These are phyloP conservation scores for Hyles vespertilio DNA, from an alignment of 1,140 invertebrate genomes.

Conservation along the genomic window DNA sequence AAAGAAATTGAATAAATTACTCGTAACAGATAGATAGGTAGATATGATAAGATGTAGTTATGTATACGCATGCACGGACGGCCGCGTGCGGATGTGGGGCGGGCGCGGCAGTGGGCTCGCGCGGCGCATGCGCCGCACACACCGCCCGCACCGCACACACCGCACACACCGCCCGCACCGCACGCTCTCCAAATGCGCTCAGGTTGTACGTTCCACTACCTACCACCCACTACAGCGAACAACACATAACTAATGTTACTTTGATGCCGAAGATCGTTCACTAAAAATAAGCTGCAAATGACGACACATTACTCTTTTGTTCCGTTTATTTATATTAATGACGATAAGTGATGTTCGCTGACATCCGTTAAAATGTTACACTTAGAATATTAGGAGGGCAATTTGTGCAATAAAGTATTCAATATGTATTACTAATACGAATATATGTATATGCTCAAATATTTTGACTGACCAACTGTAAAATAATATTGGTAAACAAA, in stretches of 20 bases:
- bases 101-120: not conserved
- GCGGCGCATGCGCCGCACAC: too few relatives aligned
- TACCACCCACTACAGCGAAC: slow-evolving; percentile 14
- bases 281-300: slow-evolving; percentile 50
- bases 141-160: too few relatives aligned
- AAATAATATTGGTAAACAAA: slow-evolving; percentile 15
- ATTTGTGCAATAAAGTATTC: slow-evolving; percentile 69
- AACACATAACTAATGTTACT: slow-evolving; percentile 42
- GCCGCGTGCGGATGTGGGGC: slow-evolving; percentile 1
- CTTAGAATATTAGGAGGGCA: slow-evolving; percentile 57
- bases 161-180: too few relatives aligned
- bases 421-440: slow-evolving; percentile 49
- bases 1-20: slow-evolving; percentile 72
- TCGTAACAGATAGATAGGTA: slow-evolving; percentile 69
- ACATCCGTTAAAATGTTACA: slow-evolving; percentile 53
- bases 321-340: slow-evolving; percentile 45
- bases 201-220: too few relatives aligned
- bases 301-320: slow-evolving; percentile 50
- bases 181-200: too few relatives aligned
- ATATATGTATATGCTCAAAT: slow-evolving; percentile 61
- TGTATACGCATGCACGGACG: slow-evolving; percentile 39
- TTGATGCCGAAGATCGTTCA: slow-evolving; percentile 49
- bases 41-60: slow-evolving; percentile 63
- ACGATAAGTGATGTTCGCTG: slow-evolving; percentile 34
- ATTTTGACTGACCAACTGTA: slow-evolving; percentile 72